These are phyloP conservation scores for Pelosia muscerda DNA, from an alignment of 2,888 invertebrate genomes.

Conservation along the genomic window DNA sequence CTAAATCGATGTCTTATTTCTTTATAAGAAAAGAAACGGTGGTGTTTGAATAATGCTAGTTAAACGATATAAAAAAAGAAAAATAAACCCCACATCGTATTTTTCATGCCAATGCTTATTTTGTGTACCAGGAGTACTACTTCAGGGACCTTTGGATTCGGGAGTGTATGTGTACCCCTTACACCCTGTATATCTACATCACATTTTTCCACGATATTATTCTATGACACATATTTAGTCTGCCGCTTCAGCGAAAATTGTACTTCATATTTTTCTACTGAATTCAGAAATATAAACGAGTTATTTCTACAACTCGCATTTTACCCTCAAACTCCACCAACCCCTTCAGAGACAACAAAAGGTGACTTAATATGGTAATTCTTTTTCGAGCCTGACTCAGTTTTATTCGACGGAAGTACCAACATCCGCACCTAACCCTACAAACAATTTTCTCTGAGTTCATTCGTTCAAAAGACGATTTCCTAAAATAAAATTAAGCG, in stretches of 20 bases:
- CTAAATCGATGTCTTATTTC: too few relatives aligned
- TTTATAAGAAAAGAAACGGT: too few relatives aligned
- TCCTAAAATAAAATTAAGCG: conserved; percentile 47
- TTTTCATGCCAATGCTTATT: too few relatives aligned
- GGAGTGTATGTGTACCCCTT: too few relatives aligned
- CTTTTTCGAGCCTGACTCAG: background rate
- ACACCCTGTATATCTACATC: too few relatives aligned
- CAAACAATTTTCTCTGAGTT: conserved; percentile 46
- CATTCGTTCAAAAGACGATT: conserved; percentile 48
- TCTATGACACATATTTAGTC: background rate
- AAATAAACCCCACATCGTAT: too few relatives aligned
- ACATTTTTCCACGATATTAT: background rate
- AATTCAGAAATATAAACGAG: background rate
- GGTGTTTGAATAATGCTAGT: too few relatives aligned
- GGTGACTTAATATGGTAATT: conserved; percentile 6
- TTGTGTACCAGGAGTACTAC: too few relatives aligned
- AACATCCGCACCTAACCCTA: conserved; percentile 22
- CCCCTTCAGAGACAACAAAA: conserved; percentile 4
- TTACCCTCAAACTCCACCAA: conserved; percentile 1
- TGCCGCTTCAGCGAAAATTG: background rate
- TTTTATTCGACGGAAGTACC: background rate
- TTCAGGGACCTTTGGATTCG: too few relatives aligned
- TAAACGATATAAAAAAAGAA: too few relatives aligned
- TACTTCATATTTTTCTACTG: background rate
- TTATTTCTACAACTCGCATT: conserved; percentile 1